Evolutionary conservation across 2,113 vertebrate genomes (phyloP).

Genomic region (Phaethon lepturus): DNA sequence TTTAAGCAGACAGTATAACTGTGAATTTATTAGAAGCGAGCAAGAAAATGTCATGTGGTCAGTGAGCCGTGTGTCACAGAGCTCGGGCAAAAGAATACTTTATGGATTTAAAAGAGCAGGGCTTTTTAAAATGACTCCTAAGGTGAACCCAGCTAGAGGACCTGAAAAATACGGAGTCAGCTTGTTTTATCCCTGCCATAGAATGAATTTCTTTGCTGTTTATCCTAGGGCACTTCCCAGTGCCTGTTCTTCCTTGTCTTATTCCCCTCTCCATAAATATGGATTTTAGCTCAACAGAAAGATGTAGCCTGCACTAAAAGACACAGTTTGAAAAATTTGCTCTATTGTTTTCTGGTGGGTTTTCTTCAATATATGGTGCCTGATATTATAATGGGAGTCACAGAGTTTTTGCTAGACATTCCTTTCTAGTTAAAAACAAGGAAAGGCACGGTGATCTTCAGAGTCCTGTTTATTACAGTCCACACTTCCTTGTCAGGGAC

Average conservation of each 20-base stretch:
- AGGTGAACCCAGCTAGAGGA: not conserved
- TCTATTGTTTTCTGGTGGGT: not conserved
- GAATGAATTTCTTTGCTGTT: not conserved
- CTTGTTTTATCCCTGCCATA: not conserved
- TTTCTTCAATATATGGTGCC: not conserved
- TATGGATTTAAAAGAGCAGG: not conserved
- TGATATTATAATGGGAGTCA: not conserved
- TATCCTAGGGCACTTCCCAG: not conserved
- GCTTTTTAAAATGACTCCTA: not conserved
- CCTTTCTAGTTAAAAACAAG: not conserved
- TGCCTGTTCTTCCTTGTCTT: not conserved
- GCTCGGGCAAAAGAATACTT: not conserved
- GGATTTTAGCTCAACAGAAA: not conserved
- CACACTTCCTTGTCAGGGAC: not conserved
- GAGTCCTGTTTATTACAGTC: not conserved
- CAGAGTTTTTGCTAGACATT: not conserved
- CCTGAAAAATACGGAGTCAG: not conserved
- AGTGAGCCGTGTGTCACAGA: not conserved
- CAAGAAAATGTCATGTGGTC: not conserved
- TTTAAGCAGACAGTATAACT: not conserved
- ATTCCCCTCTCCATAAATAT: not conserved
- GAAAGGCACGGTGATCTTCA: not conserved
- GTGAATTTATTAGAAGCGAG: not conserved
- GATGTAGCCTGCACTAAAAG: not conserved
- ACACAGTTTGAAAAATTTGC: not conserved